Evolutionary conservation across 2,888 invertebrate genomes (phyloP).

Genomic region (Chrysomela aeneicollis): DNA sequence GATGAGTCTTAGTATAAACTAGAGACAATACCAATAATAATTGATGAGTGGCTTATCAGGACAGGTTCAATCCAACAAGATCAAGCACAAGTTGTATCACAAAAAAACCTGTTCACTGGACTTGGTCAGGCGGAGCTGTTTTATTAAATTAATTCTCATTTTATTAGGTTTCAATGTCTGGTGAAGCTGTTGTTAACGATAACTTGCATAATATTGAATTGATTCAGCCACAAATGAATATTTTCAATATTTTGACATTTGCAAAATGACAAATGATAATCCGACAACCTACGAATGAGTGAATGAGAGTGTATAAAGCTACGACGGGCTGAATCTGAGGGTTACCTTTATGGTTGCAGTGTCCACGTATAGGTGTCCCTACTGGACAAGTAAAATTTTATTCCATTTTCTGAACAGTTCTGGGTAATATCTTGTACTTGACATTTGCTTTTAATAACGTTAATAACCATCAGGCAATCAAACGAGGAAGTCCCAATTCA

Average conservation of each 20-base stretch:
- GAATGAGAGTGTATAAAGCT: no score
- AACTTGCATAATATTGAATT: conserved; percentile 45
- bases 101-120: conserved; percentile 35
- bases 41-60: neutral
- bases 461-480: no score
- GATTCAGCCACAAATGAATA: neutral
- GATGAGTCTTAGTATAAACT: conserved; percentile 28
- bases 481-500: no score
- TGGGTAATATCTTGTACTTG: no score
- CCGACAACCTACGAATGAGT: no score
- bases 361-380: no score
- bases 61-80: neutral
- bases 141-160: conserved; percentile 36
- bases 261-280: conserved; percentile 7
- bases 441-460: no score
- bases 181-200: conserved; percentile 41
- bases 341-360: no score
- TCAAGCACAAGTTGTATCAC: neutral
- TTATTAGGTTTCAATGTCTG: conserved; percentile 39
- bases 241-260: neutral
- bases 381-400: no score
- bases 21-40: neutral
- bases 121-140: conserved; percentile 22
- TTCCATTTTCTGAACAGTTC: no score
- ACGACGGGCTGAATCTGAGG: no score